Evolutionary conservation across 1,140 invertebrate genomes (phyloP).

Genomic region (Bombus haemorrhoidalis): DNA sequence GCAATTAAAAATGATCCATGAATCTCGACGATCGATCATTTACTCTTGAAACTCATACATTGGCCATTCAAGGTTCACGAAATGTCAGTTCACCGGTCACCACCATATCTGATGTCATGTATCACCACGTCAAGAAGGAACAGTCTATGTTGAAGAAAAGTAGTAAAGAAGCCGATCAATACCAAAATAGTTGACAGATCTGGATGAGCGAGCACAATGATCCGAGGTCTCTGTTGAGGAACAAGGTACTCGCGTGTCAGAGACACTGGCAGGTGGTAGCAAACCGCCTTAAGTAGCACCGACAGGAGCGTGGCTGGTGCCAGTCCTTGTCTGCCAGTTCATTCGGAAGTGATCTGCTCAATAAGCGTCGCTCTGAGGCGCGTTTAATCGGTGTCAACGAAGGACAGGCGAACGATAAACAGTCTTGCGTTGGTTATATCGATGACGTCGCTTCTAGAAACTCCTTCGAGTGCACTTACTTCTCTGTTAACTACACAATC

Average conservation of each 20-base stretch:
- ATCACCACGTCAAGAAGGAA: background rate
- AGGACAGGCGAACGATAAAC: constrained; percentile 41
- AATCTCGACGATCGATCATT: background rate
- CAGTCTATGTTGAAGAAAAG: background rate
- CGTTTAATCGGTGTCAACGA: constrained; percentile 53
- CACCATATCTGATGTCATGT: background rate
- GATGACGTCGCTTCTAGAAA: constrained; percentile 27
- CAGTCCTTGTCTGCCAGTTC: constrained; percentile 25
- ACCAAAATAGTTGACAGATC: too few species aligned
- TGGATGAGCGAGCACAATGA: background rate
- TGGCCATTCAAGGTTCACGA: background rate
- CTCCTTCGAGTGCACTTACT: background rate
- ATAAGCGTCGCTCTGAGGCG: constrained; percentile 28
- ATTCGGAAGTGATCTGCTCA: constrained; percentile 41
- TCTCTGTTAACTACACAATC: too few species aligned
- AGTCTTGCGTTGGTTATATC: constrained; percentile 2
- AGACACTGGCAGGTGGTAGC: constrained; percentile 33
- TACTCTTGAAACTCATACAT: background rate
- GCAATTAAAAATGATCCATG: background rate
- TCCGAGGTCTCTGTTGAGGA: background rate
- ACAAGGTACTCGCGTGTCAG: background rate
- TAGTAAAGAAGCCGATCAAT: background rate
- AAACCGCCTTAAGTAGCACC: constrained; percentile 6
- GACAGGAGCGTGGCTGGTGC: constrained; percentile 6
- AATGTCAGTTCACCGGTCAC: too few species aligned